These are phyloP conservation scores for Antechinus stuartii DNA, from an alignment of 2,113 vertebrate genomes.

Conservation along the genomic window DNA sequence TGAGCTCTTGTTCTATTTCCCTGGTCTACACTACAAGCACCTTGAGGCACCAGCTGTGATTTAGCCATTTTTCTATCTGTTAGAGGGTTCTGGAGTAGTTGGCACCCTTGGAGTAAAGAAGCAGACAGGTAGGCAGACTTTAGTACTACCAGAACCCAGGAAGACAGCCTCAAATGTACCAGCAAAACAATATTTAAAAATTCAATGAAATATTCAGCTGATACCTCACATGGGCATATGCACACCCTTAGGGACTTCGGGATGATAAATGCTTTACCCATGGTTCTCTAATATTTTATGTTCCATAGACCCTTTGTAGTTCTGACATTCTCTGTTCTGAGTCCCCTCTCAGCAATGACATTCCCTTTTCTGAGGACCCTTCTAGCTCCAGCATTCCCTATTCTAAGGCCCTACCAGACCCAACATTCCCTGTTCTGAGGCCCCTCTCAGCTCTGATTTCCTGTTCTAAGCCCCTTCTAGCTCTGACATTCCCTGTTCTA, in stretches of 20 bases:
- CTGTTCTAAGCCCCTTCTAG: background rate
- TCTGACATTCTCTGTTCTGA: background rate
- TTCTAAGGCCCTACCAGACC: background rate
- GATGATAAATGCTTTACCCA: background rate
- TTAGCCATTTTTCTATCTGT: background rate
- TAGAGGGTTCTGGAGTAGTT: background rate
- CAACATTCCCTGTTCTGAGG: background rate
- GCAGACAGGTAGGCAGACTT: background rate
- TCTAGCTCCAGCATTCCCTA: background rate
- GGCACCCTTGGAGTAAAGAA: background rate
- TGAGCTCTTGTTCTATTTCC: background rate
- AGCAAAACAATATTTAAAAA: background rate
- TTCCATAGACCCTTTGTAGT: background rate
- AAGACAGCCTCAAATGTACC: background rate
- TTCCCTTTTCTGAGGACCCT: background rate
- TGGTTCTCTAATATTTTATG: background rate
- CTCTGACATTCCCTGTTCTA: background rate
- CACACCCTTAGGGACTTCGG: background rate
- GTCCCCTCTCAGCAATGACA: background rate
- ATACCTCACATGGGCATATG: background rate
- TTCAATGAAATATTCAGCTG: background rate
- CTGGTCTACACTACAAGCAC: background rate
- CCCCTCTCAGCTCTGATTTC: background rate
- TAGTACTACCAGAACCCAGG: background rate
- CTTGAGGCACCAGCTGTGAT: background rate